Conservation (phyloP, 2,888 invertebrate genomes). For the Drosophila maculinotata region DNA sequence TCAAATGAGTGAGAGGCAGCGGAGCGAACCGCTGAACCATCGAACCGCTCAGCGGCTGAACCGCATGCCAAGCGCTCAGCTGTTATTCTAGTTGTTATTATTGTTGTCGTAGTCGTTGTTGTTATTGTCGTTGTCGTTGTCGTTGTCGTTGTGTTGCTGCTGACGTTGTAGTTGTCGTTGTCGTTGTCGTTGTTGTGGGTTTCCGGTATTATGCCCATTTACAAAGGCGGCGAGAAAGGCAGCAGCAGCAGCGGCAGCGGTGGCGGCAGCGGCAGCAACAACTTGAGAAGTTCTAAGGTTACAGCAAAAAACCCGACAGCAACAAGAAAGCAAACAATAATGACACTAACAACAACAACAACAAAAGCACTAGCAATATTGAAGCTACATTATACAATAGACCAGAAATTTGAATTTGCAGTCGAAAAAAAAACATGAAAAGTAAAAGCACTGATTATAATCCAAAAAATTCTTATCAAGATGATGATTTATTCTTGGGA, state of each 20-base stretch:
- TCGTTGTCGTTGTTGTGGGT: slow-evolving; percentile 67
- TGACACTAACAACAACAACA: slow-evolving; percentile 57
- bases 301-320: slow-evolving; percentile 50
- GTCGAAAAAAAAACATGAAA: too few species aligned
- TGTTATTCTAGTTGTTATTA: slow-evolving; percentile 54
- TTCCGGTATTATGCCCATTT: slow-evolving; percentile 81
- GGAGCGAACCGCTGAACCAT: slow-evolving; percentile 57
- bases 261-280: slow-evolving; percentile 44
- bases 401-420: background rate
- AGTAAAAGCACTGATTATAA: too few species aligned
- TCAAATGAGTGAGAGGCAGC: slow-evolving; percentile 58
- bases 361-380: slow-evolving; percentile 31
- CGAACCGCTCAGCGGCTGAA: slow-evolving; percentile 47
- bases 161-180: slow-evolving; percentile 40
- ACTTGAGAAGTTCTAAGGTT: slow-evolving; percentile 74
- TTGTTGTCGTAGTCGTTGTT: slow-evolving; percentile 33
- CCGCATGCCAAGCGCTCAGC: slow-evolving; percentile 68
- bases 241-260: slow-evolving; percentile 4
- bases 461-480: too few species aligned
- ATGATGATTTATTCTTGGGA: too few species aligned
- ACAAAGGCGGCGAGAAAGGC: slow-evolving; percentile 71
- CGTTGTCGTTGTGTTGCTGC: slow-evolving; percentile 19
- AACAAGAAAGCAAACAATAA: slow-evolving; percentile 63
- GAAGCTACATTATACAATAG: slow-evolving; percentile 28
- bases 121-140: background rate